phyloP scores from a whole-genome alignment of 2,888 invertebrate species.

The Drosophila affinis region DNA sequence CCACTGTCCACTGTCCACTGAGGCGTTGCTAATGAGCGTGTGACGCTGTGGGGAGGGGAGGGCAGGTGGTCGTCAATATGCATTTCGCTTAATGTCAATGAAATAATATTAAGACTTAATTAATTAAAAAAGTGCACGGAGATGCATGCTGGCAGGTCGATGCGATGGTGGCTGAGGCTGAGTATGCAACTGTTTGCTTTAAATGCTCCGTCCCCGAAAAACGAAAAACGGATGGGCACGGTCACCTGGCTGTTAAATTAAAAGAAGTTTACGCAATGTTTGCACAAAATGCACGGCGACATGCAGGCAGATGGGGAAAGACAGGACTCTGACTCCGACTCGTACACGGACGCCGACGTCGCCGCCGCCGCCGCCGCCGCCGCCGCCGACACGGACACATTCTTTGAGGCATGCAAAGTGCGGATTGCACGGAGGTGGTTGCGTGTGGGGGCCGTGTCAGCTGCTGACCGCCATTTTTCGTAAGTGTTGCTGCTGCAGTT shows the following conservation, averaged over 20 bases:
- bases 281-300: slow-evolving; percentile 72
- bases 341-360: slow-evolving; percentile 17
- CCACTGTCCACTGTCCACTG: slow-evolving; percentile 2
- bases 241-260: slow-evolving; percentile 52
- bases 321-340: slow-evolving; percentile 3
- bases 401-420: slow-evolving; percentile 44
- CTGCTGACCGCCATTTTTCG: slow-evolving; percentile 52
- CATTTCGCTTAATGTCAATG: slow-evolving; percentile 71
- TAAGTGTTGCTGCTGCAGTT: slow-evolving; percentile 32
- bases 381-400: slow-evolving; percentile 23
- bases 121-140: slow-evolving; percentile 73
- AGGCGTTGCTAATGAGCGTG: slow-evolving; percentile 61
- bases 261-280: slow-evolving; percentile 78
- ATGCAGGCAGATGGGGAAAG: slow-evolving; percentile 44
- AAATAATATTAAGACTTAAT: slow-evolving; percentile 80
- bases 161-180: slow-evolving; percentile 15
- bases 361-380: neutral
- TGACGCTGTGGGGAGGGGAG: slow-evolving; percentile 20
- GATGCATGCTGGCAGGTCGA: slow-evolving; percentile 21
- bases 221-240: slow-evolving; percentile 1
- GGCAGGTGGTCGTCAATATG: slow-evolving; percentile 49
- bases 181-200: slow-evolving; percentile 57
- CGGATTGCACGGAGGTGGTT: neutral
- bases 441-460: slow-evolving; percentile 23
- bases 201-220: slow-evolving; percentile 10